Evolutionary conservation across 2,797 vertebrate species (phyloP).

Genomic region (Amazona finschi): DNA sequence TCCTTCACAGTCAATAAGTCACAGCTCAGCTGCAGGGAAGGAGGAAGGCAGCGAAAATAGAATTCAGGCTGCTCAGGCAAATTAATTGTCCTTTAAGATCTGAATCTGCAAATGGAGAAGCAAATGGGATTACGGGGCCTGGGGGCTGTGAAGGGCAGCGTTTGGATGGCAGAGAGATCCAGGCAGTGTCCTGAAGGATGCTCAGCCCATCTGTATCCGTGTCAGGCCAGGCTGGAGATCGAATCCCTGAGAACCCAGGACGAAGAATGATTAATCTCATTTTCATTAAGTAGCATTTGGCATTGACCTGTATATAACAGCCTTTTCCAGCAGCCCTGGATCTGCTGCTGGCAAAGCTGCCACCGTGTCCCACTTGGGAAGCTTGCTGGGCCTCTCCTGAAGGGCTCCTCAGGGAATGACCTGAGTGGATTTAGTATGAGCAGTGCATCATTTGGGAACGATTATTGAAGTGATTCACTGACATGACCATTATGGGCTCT

Average conservation of each 20-base stretch:
- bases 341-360: not conserved
- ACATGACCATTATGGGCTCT: not conserved
- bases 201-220: fast-evolving
- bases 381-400: not conserved
- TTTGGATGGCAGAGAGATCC: not conserved
- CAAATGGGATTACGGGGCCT: not conserved
- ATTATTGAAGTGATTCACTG: not conserved
- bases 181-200: not conserved
- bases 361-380: not conserved
- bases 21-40: constrained; percentile 22
- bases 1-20: constrained; percentile 51
- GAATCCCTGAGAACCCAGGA: not conserved
- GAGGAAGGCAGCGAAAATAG: constrained; percentile 18
- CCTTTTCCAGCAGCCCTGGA: not conserved
- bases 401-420: not conserved
- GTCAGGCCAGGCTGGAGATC: not conserved
- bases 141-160: not conserved
- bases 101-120: not conserved
- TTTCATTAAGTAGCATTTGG: not conserved
- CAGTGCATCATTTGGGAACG: not conserved
- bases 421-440: not conserved
- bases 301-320: not conserved
- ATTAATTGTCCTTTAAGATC: not conserved
- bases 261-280: not conserved
- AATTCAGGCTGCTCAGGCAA: not conserved